phyloP scores from a whole-genome alignment of 92 coral and sea anemone genomes.

The Zoanthus sansibaricus region DNA sequence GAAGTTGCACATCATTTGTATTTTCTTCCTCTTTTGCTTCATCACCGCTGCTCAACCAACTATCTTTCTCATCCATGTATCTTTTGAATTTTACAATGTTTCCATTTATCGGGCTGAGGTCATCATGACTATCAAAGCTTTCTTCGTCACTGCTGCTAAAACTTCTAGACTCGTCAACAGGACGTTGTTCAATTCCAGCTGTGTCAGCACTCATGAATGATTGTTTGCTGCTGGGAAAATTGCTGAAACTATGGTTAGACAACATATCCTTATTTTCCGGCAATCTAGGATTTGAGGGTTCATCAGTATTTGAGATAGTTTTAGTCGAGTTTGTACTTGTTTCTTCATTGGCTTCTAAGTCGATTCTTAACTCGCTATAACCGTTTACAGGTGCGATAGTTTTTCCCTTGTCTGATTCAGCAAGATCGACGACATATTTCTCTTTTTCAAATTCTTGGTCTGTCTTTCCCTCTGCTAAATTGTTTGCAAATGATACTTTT shows the following conservation, averaged over 20 bases:
- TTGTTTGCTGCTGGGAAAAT: not conserved
- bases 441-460: not conserved
- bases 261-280: not conserved
- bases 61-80: constrained; percentile 77
- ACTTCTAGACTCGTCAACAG: not conserved
- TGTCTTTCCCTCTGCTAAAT: not conserved
- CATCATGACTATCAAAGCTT: constrained; percentile 48
- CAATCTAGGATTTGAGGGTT: not conserved
- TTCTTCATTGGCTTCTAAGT: not conserved
- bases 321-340: not conserved
- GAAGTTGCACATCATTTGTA: constrained; percentile 1
- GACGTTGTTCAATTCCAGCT: not conserved
- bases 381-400: not conserved
- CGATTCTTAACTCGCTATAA: not conserved
- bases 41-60: constrained; percentile 86
- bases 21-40: constrained; percentile 45
- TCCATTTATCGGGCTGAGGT: constrained; percentile 23
- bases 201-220: not conserved
- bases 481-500: not conserved
- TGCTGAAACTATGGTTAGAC: not conserved
- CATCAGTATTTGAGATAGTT: not conserved
- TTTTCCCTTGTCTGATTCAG: not conserved
- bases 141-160: constrained; percentile 31
- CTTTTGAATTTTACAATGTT: constrained; percentile 23
- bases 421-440: not conserved